These are phyloP conservation scores for Tetramorium parvispinum DNA, from an alignment of 1,140 invertebrate species.

Conservation along the genomic window DNA sequence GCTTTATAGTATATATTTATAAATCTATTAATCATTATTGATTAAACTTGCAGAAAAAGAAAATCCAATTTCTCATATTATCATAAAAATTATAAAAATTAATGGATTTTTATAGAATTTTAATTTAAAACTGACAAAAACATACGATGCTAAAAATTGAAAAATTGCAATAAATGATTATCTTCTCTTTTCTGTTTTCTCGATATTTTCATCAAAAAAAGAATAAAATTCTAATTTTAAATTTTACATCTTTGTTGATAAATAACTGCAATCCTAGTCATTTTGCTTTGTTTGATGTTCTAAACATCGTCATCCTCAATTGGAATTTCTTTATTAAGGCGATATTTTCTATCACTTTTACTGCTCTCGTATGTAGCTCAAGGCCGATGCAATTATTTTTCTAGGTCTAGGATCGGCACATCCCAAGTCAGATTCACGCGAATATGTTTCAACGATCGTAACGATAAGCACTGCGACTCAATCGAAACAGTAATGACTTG, in stretches of 20 bases:
- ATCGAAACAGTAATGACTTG: neutral
- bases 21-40: neutral
- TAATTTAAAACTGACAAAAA: neutral
- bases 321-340: slow-evolving; percentile 55
- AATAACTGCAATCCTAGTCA: neutral
- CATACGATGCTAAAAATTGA: neutral
- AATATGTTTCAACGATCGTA: slow-evolving; percentile 9
- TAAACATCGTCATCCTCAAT: slow-evolving; percentile 11
- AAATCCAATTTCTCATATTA: neutral
- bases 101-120: slow-evolving; percentile 8
- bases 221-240: neutral
- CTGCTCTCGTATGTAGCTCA: slow-evolving; percentile 48
- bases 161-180: neutral
- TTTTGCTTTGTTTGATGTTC: neutral
- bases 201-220: neutral
- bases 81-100: slow-evolving; percentile 1
- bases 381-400: slow-evolving; percentile 38
- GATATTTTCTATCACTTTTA: slow-evolving; percentile 18
- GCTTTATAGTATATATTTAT: slow-evolving; percentile 4
- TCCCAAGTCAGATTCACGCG: slow-evolving; percentile 8
- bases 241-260: neutral
- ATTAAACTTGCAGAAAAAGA: neutral
- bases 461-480: neutral
- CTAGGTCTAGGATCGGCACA: slow-evolving; percentile 42
- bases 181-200: neutral